Evolutionary conservation across 2,888 invertebrate genomes (phyloP).

Genomic region (Athalia circularis): DNA sequence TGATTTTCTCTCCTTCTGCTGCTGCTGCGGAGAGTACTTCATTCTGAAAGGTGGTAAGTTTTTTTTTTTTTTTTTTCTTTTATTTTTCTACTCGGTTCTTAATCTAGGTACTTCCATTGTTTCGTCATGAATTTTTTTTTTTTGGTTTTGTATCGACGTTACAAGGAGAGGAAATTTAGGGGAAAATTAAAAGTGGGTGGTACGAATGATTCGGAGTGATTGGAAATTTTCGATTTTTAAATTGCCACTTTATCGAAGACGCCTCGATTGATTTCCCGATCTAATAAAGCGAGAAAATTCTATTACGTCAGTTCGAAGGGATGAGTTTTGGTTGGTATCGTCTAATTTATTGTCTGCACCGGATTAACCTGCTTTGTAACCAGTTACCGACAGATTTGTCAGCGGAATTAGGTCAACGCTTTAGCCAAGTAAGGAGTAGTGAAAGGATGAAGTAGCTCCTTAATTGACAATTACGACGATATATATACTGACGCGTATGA

Average conservation of each 20-base stretch:
- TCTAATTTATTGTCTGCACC: conserved; percentile 1
- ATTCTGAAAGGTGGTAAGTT: conserved; percentile 55
- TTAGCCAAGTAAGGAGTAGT: conserved; percentile 7
- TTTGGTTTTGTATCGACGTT: too few relatives aligned
- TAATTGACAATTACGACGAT: not conserved
- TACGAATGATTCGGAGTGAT: too few relatives aligned
- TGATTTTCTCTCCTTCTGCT: conserved; percentile 70
- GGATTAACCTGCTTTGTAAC: conserved; percentile 6
- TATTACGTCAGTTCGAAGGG: too few relatives aligned
- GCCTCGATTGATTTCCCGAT: too few relatives aligned
- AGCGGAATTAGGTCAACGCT: conserved; percentile 16
- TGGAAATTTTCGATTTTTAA: too few relatives aligned
- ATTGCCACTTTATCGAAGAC: too few relatives aligned
- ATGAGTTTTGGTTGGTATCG: not conserved
- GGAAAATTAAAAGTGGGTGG: too few relatives aligned
- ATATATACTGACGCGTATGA: not conserved
- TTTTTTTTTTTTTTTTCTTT: not conserved
- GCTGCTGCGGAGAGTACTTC: conserved; percentile 72
- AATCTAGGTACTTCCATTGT: not conserved
- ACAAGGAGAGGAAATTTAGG: too few relatives aligned
- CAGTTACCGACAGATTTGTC: not conserved
- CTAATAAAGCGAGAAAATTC: too few relatives aligned
- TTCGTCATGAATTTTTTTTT: not conserved
- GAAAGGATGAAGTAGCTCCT: not conserved
- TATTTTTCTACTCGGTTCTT: not conserved